phyloP scores from a whole-genome alignment of 2,797 vertebrate species.

The Notoglanidium macrostoma region DNA sequence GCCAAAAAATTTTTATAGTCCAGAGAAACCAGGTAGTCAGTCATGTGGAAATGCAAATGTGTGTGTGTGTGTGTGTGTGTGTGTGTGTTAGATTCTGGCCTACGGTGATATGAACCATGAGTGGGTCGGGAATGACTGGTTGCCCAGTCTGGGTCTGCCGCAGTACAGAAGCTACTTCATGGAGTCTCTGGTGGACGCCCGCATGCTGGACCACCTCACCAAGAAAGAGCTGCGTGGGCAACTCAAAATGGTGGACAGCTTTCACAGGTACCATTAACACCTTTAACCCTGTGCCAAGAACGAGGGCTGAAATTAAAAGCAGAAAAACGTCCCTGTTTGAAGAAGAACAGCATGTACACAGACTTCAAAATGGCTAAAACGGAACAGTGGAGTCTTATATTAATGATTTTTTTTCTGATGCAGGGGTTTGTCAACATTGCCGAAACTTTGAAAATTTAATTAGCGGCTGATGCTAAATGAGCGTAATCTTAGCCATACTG shows the following conservation, averaged over 20 bases:
- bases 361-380: background rate
- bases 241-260: conserved; percentile 96
- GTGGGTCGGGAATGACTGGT: conserved; percentile 94
- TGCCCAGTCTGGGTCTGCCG: conserved; percentile 89
- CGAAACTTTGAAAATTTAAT: background rate
- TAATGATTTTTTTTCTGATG: background rate
- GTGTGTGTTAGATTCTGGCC: conserved; percentile 81
- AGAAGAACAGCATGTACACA: background rate
- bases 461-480: background rate
- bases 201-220: conserved; percentile 92
- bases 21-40: too few species aligned
- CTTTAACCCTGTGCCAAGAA: background rate
- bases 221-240: conserved; percentile 93
- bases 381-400: background rate
- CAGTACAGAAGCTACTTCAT: conserved; percentile 95
- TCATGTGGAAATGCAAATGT: background rate
- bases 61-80: conserved; percentile 27
- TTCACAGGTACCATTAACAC: conserved; percentile 81
- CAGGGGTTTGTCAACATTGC: background rate
- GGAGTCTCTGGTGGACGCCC: conserved; percentile 92
- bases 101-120: conserved; percentile 95
- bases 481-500: background rate
- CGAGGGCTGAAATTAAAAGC: background rate
- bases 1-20: background rate
- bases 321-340: background rate